Percentiles rank a stretch among this genome's conserved stretches.
phyloP scores from a whole-genome alignment of 2,113 vertebrate genomes.

The Lophotis ruficrista region DNA sequence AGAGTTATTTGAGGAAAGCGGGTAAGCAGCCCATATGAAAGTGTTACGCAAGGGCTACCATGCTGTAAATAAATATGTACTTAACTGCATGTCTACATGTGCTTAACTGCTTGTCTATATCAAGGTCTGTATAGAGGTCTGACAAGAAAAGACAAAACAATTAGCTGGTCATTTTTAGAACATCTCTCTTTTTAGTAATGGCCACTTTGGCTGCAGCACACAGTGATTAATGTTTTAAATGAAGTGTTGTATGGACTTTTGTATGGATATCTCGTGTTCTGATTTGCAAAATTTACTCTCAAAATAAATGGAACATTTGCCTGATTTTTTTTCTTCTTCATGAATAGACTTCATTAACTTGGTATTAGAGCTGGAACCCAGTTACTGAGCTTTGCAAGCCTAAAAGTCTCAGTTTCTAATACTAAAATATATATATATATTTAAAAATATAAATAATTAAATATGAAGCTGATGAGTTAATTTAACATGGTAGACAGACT shows the following conservation, averaged over 20 bases:
- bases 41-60: neutral
- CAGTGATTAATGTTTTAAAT: neutral
- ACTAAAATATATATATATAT: neutral
- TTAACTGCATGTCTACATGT: neutral
- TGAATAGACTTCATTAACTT: neutral
- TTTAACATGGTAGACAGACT: neutral
- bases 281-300: neutral
- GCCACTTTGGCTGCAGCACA: neutral
- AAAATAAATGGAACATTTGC: neutral
- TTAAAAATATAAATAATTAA: neutral
- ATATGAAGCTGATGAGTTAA: neutral
- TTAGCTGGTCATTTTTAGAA: neutral
- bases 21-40: neutral
- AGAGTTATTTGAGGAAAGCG: neutral
- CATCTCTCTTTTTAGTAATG: neutral
- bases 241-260: rapidly evolving
- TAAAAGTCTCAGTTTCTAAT: neutral
- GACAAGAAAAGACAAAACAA: neutral
- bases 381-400: neutral
- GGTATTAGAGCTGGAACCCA: neutral
- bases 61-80: neutral
- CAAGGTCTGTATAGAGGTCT: neutral
- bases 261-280: neutral
- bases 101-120: neutral
- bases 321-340: neutral